phyloP scores from a whole-genome alignment of 2,888 invertebrate species.

The Ligdia adustata region DNA sequence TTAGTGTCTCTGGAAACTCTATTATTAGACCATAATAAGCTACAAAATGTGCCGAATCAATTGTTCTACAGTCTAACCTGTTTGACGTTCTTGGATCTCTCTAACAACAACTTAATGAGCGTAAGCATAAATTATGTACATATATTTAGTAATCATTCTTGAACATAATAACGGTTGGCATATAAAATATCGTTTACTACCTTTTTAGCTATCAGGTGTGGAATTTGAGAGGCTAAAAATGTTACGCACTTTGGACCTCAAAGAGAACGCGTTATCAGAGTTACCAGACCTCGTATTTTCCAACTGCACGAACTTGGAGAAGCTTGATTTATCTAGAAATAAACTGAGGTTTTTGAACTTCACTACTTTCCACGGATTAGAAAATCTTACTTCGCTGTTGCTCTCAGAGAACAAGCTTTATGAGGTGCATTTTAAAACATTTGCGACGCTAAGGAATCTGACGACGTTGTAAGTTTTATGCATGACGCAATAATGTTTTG shows the following conservation, averaged over 20 bases:
- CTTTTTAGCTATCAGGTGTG: constrained; percentile 77
- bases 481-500: not conserved
- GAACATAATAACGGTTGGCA: not conserved
- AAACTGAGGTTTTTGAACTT: constrained; percentile 85
- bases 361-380: constrained; percentile 85
- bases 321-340: constrained; percentile 88
- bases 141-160: not conserved
- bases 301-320: constrained; percentile 84
- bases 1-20: constrained; percentile 80
- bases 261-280: constrained; percentile 85
- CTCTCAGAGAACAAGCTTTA: constrained; percentile 89
- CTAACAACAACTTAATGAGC: constrained; percentile 79
- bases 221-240: constrained; percentile 82
- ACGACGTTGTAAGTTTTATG: constrained; percentile 86
- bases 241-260: constrained; percentile 87
- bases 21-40: constrained; percentile 81
- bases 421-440: constrained; percentile 85
- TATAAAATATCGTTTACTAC: constrained; percentile 10
- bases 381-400: constrained; percentile 86
- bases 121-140: constrained; percentile 57
- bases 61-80: constrained; percentile 77
- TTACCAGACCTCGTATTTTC: constrained; percentile 84
- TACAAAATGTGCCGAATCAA: constrained; percentile 71
- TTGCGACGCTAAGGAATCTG: constrained; percentile 86
- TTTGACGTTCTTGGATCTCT: constrained; percentile 80